Base-by-base conservation (phyloP, 2,797 vertebrate species). In the Silurus lanzhouensis region DNA sequence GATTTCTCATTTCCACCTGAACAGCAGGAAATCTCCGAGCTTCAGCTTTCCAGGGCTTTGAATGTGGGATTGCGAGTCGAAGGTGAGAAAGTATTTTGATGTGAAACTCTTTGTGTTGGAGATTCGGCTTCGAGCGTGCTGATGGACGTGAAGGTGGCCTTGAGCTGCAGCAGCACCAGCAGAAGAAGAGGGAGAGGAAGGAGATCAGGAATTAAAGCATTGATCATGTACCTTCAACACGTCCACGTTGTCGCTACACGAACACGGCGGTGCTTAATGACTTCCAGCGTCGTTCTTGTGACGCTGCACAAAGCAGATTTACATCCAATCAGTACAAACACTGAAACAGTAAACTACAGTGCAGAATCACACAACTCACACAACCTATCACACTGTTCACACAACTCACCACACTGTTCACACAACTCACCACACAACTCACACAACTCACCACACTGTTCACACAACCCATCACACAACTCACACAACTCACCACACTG, bases 1-100 rank as follows among this genome's bases (percentile, higher is more conserved):
- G 96, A 97, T 96, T 96, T 97, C 95, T 96, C 96, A 96, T 96
- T 97, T 87, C 97, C 97, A 97, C 96, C 57, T 70, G 80, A 82
- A 74, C 87, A 84, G 83, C 72, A 27, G 85, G 88, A 78, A 38
- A 85, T 79, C 85, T 72, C 58, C 31, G 63, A 86, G 83, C 81
- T 93, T 91, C 90, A 92, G 95, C 95, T 95, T 92, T 68, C 52
- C 10, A 19, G 91, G 83, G 93, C 97, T 99, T 98, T 99, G 97
- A 99, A 98, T 96, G 94, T 17, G 38, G 25, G 31, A 83, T 72
- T 83, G 68, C 22, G 22, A 46, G n/a, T 9, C 31, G 31, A 27
- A 83, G 55, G 52, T 78, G 76, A 46, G 44, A 17, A 67, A 71
- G 13, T 20, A 8, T 44, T 57, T 38, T 57, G 66, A 71, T 60